A percentile compares a stretch with the other conserved stretches of the same genome.
phyloP scores from a whole-genome alignment of 2,888 invertebrate species.

The Acanthosepion pharaonis region DNA sequence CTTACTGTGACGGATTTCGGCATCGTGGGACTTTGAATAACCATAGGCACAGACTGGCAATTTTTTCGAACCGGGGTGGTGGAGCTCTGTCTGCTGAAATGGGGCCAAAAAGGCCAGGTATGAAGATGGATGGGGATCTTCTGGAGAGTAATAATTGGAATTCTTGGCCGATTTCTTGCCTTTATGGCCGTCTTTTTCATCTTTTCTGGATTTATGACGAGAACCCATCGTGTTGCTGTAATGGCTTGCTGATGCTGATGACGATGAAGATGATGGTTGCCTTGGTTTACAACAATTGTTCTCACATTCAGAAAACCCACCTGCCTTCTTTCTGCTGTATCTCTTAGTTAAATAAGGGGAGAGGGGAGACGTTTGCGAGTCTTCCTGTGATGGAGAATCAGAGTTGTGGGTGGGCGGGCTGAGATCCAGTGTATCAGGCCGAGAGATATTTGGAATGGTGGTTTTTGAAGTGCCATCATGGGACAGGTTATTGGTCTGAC shows the following conservation, averaged over 20 bases:
- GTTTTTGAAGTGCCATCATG: not conserved
- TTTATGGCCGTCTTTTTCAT: not conserved
- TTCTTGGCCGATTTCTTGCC: not conserved
- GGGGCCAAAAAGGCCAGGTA: constrained; percentile 14
- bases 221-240: not conserved
- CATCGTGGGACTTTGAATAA: not conserved
- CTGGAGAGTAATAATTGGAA: constrained; percentile 37
- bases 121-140: not conserved
- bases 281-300: constrained; percentile 35
- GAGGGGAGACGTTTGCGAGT: constrained; percentile 43
- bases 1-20: constrained; percentile 24
- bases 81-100: not conserved
- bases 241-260: constrained; percentile 42
- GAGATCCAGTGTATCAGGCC: constrained; percentile 37
- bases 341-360: constrained; percentile 41
- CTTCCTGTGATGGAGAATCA: constrained; percentile 34
- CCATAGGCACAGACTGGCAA: not conserved
- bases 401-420: not conserved
- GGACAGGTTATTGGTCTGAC: not conserved
- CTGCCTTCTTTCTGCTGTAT: not conserved
- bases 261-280: not conserved
- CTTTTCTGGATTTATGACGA: not conserved
- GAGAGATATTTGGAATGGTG: constrained; percentile 6
- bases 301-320: constrained; percentile 49
- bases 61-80: not conserved